phyloP scores from a whole-genome alignment of 2,888 invertebrate species.

The Polydrusus cervinus region DNA sequence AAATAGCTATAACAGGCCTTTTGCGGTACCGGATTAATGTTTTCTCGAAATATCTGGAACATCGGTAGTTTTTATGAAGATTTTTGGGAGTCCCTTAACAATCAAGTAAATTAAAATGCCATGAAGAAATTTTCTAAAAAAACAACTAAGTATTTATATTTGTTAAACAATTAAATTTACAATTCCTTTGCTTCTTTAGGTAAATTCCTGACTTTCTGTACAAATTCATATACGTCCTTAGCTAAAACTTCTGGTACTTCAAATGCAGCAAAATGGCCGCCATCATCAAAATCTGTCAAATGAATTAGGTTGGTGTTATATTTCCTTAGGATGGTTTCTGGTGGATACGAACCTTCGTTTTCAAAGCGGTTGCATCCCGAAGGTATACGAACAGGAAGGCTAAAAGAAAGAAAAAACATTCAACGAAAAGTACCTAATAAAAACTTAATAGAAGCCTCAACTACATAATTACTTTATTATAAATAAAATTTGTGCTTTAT shows the following conservation, averaged over 20 bases:
- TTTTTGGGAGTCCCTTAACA: too few relatives aligned
- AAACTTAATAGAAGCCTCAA: too few relatives aligned
- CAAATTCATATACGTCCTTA: conserved; percentile 55
- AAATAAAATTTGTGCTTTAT: too few relatives aligned
- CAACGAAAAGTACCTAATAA: too few relatives aligned
- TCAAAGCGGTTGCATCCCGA: conserved; percentile 84
- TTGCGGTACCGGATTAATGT: too few relatives aligned
- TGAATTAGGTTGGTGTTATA: conserved; percentile 80
- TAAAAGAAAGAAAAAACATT: conserved; percentile 71
- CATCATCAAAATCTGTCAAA: conserved; percentile 58
- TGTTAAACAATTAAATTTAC: conserved; percentile 26
- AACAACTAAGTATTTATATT: too few relatives aligned
- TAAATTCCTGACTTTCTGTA: conserved; percentile 51
- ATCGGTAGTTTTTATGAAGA: too few relatives aligned
- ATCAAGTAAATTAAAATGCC: too few relatives aligned
- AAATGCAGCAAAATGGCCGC: conserved; percentile 63
- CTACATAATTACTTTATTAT: too few relatives aligned
- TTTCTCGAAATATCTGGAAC: too few relatives aligned
- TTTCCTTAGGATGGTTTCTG: conserved; percentile 76
- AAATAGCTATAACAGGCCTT: too few relatives aligned
- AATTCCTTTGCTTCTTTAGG: conserved; percentile 24
- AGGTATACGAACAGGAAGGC: conserved; percentile 79
- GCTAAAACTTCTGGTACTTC: conserved; percentile 56
- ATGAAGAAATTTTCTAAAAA: too few relatives aligned
- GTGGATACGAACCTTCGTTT: conserved; percentile 77